phyloP scores from a whole-genome alignment of 2,113 vertebrate genomes.

The Argyrosomus japonicus region DNA sequence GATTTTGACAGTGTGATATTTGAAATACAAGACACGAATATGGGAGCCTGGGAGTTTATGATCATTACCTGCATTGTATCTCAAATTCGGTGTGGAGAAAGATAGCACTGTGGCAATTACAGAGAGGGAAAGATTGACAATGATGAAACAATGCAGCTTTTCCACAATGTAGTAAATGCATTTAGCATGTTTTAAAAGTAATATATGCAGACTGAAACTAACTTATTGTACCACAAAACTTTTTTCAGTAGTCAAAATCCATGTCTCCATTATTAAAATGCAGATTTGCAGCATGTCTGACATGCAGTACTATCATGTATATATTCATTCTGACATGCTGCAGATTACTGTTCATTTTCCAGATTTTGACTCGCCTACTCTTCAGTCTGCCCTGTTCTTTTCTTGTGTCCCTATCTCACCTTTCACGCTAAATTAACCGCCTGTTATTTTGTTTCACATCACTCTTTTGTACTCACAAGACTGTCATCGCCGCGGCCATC shows the following conservation, averaged over 20 bases:
- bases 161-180: background rate
- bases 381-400: background rate
- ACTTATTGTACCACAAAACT: background rate
- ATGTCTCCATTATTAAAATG: too few relatives aligned
- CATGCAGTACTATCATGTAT: background rate
- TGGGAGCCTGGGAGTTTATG: background rate
- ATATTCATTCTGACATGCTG: background rate
- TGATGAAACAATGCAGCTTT: background rate
- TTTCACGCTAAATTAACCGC: conserved; percentile 49
- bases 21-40: background rate
- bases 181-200: background rate
- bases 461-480: conserved; percentile 41
- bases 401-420: conserved; percentile 42
- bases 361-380: background rate
- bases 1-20: background rate
- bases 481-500: conserved; percentile 20
- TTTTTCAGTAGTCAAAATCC: too few relatives aligned
- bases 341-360: background rate
- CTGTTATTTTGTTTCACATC: conserved; percentile 46
- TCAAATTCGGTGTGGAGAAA: background rate
- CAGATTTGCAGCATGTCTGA: background rate
- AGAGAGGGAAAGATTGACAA: background rate
- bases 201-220: background rate
- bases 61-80: background rate
- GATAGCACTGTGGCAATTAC: background rate